phyloP scores from a whole-genome alignment of 2,888 invertebrate genomes.

The Xestia ashworthii region DNA sequence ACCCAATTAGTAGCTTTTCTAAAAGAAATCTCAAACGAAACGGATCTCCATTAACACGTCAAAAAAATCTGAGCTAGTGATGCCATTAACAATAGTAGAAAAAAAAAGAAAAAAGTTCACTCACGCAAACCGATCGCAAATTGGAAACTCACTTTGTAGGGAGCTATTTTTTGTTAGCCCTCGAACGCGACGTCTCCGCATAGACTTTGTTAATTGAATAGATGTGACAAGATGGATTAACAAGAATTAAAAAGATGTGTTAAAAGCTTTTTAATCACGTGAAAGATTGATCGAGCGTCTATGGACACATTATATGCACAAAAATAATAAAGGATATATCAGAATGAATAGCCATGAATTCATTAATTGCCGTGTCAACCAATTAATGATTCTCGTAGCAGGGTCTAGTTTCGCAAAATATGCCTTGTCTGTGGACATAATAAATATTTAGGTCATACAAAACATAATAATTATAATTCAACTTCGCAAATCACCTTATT shows the following conservation, averaged over 20 bases:
- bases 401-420: not conserved
- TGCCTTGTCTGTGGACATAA: not conserved
- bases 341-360: not conserved
- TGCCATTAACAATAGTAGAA: conserved; percentile 73
- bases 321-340: too few relatives aligned
- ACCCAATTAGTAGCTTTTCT: conserved; percentile 38
- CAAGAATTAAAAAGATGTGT: not conserved
- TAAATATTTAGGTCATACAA: not conserved
- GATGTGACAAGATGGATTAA: conserved; percentile 32
- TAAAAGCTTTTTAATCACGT: not conserved
- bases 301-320: too few relatives aligned
- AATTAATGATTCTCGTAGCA: not conserved
- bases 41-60: conserved; percentile 38
- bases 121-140: conserved; percentile 73
- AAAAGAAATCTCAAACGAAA: conserved; percentile 26
- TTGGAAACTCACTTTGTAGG: conserved; percentile 74
- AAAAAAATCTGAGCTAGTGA: conserved; percentile 48
- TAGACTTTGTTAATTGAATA: conserved; percentile 56
- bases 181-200: conserved; percentile 67
- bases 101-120: conserved; percentile 72
- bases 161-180: conserved; percentile 73
- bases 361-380: not conserved
- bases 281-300: not conserved
- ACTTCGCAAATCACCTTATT: not conserved
- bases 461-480: not conserved